Evolutionary conservation across 2,797 vertebrate species (phyloP).

Genomic region (Chelidonichthys spinosus): DNA sequence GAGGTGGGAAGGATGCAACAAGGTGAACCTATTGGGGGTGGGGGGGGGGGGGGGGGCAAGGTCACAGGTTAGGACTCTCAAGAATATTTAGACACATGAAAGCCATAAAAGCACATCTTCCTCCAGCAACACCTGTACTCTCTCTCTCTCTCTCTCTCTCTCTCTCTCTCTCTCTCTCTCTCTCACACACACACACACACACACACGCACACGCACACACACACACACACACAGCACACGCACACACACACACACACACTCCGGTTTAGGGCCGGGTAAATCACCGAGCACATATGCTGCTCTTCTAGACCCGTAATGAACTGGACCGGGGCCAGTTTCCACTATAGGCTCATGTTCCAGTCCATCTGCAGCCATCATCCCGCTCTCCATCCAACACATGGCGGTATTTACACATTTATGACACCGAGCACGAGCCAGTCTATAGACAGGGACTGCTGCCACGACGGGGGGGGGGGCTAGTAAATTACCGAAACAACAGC

Average conservation of each 20-base stretch:
- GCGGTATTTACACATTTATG: constrained; percentile 84
- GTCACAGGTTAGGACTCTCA: constrained; percentile 56
- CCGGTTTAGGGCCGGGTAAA: constrained; percentile 59
- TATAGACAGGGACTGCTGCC: constrained; percentile 59
- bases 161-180: not conserved
- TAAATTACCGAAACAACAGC: constrained; percentile 65
- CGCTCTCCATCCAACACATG: constrained; percentile 74
- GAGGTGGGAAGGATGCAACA: constrained; percentile 49
- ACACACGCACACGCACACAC: too few species aligned
- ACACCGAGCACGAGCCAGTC: constrained; percentile 71
- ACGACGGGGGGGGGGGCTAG: constrained; percentile 33
- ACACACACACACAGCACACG: constrained; percentile 5
- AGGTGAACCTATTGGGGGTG: constrained; percentile 34
- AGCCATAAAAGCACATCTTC: constrained; percentile 61
- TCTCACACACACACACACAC: not conserved
- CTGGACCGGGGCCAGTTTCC: constrained; percentile 75
- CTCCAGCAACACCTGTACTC: constrained; percentile 61
- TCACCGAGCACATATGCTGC: constrained; percentile 73
- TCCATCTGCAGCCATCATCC: constrained; percentile 75
- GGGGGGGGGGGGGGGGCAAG: constrained; percentile 22
- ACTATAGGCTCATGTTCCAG: constrained; percentile 75
- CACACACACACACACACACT: constrained; percentile 43
- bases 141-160: constrained; percentile 37
- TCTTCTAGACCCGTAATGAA: constrained; percentile 74
- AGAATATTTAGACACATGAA: constrained; percentile 55